Base-by-base conservation (phyloP, 2,888 invertebrate species). In the Macaria liturata region DNA sequence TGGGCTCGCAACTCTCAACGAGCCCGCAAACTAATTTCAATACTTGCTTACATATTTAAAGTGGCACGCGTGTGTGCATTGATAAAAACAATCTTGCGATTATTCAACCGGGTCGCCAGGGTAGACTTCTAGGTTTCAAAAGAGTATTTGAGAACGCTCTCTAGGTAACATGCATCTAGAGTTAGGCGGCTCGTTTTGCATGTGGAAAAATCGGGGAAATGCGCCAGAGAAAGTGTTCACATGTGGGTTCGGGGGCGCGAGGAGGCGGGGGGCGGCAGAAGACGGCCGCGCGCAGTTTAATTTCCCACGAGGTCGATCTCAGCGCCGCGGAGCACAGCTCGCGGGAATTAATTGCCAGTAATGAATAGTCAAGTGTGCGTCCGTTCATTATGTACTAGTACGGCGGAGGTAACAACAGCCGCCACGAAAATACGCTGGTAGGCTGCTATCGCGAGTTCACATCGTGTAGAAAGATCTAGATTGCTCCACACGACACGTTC, bases 221-320 rank as follows among this genome's bases (percentile, higher is more conserved):
- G 74, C 72, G 67, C 72, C 67, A 80, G 85, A 86, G 88, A 89
- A 89, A 90, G 89, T 89, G 84, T 84, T 85, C 86, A 84, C 84
- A 85, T 85, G 88, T 86, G 83, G 80, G 78, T 76, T 78, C 80
- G 81, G 78, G 76, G 79, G 76, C 67, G 71, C 37, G 64, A 68
- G 70, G 76, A 71, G 79, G 83, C 72, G 77, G 80, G 77, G 80
- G 83, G 86, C 77, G 83, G 86, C 80, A 83, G 80, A 89, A 88
- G 90, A 88, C 87, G 89, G 88, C 86, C 84, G 86, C 83, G 86
- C 86, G 81, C 86, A 90, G 88, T 91, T 91, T 91, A 91, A 91
- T 91, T 91, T 91, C 91, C 91, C 91, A 90, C 88, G 91, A 91
- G 91, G 91, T 90, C 91, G 89, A 91, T 91, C 91, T 91, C 88